Evolutionary conservation across 1,140 invertebrate species (phyloP).

Genomic region (Magallana ariakensis): DNA sequence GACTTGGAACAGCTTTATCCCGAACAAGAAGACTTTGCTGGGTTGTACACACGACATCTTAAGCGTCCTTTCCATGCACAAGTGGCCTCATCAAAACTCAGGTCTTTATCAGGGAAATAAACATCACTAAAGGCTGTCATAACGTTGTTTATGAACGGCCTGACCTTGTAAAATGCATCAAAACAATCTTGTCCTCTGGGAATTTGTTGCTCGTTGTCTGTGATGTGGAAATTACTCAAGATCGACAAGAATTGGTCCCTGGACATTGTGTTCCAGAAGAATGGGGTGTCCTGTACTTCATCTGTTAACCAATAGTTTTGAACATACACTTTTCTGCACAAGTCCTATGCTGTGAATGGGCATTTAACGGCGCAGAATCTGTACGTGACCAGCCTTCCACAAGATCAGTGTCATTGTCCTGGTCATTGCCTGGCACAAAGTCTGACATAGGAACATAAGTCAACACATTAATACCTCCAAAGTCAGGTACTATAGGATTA

Average conservation of each 20-base stretch:
- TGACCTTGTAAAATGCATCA: conserved; percentile 48
- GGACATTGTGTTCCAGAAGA: conserved; percentile 46
- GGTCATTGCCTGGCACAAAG: conserved; percentile 35
- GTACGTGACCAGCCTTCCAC: not conserved
- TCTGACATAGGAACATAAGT: not conserved
- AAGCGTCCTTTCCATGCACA: conserved; percentile 55
- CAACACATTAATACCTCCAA: not conserved
- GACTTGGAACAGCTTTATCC: conserved; percentile 48
- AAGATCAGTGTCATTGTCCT: not conserved
- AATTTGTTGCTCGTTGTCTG: conserved; percentile 27
- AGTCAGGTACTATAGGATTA: not conserved
- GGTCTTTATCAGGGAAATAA: conserved; percentile 46
- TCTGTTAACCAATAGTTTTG: conserved; percentile 36
- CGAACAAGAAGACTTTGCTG: conserved; percentile 49
- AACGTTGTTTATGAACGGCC: conserved; percentile 48
- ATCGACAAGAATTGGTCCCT: conserved; percentile 46
- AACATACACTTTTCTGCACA: conserved; percentile 39
- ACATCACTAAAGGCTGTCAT: conserved; percentile 47
- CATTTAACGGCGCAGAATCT: not conserved
- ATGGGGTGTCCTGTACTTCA: conserved; percentile 38
- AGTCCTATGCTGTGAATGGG: conserved; percentile 19
- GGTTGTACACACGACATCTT: conserved; percentile 51
- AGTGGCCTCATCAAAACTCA: conserved; percentile 61
- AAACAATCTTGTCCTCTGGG: conserved; percentile 25
- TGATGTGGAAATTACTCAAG: conserved; percentile 48